phyloP scores from a whole-genome alignment of 2,113 vertebrate genomes.

The Nymphicus hollandicus region DNA sequence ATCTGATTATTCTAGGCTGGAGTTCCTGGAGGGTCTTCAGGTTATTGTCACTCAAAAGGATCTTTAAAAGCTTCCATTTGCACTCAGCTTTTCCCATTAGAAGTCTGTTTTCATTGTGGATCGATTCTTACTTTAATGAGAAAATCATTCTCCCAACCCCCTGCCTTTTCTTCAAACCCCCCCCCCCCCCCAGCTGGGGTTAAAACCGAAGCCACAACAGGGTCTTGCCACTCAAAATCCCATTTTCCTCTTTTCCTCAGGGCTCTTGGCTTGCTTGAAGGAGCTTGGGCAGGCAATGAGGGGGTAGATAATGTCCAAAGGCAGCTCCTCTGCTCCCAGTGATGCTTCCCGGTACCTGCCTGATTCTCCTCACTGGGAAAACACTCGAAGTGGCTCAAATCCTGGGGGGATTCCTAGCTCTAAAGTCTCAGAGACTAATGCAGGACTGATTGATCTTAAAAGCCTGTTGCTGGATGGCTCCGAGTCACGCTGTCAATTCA shows the following conservation, averaged over 20 bases:
- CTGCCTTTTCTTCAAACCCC: rapidly evolving
- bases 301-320: neutral
- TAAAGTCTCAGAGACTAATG: neutral
- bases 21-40: slow-evolving; percentile 67
- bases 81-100: slow-evolving; percentile 35
- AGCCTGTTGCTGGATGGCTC: neutral
- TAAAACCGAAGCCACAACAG: neutral
- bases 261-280: neutral
- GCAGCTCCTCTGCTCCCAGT: neutral
- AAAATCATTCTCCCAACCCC: neutral
- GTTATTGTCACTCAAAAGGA: slow-evolving; percentile 66
- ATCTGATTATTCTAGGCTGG: slow-evolving; percentile 66
- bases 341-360: neutral
- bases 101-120: slow-evolving; percentile 42
- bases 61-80: slow-evolving; percentile 63
- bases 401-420: neutral
- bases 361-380: neutral
- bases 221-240: slow-evolving; percentile 32
- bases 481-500: rapidly evolving
- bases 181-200: neutral
- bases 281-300: neutral
- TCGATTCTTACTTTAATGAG: slow-evolving; percentile 36
- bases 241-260: neutral
- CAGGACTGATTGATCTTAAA: neutral
- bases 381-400: rapidly evolving